phyloP scores from a whole-genome alignment of 2,888 invertebrate genomes.

The Sycophila texana region DNA sequence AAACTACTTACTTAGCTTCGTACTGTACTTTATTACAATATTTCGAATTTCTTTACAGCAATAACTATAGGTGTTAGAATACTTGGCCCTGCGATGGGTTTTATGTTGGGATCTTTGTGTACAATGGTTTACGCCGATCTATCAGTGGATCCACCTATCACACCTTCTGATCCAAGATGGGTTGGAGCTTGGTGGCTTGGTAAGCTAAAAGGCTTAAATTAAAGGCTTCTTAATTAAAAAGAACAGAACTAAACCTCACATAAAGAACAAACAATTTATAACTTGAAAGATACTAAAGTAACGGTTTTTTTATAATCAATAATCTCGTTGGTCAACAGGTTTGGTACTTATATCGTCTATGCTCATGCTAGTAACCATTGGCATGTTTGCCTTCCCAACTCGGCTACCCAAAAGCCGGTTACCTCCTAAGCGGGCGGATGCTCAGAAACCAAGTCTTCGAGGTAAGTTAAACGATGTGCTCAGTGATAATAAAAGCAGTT shows the following conservation, averaged over 20 bases:
- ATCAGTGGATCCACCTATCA: conserved; percentile 84
- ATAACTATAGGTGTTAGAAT: conserved; percentile 95
- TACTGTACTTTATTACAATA: background rate
- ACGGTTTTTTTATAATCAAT: background rate
- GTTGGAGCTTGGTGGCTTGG: conserved; percentile 99
- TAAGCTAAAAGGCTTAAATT: conserved; percentile 73
- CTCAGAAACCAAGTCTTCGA: conserved; percentile 80
- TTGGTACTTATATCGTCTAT: conserved; percentile 90
- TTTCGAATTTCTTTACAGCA: conserved; percentile 77
- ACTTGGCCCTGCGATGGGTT: conserved; percentile 92
- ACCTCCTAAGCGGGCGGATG: conserved; percentile 69
- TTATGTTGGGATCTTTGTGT: conserved; percentile 92
- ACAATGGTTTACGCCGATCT: conserved; percentile 92
- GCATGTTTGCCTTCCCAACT: conserved; percentile 94
- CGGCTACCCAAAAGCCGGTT: conserved; percentile 80
- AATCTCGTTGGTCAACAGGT: conserved; percentile 80
- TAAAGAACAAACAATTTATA: too few species aligned
- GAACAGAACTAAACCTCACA: too few species aligned
- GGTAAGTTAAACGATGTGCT: conserved; percentile 75
- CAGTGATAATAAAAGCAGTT: background rate
- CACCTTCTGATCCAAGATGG: conserved; percentile 90
- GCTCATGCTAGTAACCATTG: conserved; percentile 87
- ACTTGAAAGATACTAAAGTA: too few species aligned
- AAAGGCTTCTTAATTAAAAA: background rate
- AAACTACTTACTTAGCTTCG: too few species aligned